Conservation (phyloP, 2,797 vertebrate genomes). For the Sebastes iracundus region DNA sequence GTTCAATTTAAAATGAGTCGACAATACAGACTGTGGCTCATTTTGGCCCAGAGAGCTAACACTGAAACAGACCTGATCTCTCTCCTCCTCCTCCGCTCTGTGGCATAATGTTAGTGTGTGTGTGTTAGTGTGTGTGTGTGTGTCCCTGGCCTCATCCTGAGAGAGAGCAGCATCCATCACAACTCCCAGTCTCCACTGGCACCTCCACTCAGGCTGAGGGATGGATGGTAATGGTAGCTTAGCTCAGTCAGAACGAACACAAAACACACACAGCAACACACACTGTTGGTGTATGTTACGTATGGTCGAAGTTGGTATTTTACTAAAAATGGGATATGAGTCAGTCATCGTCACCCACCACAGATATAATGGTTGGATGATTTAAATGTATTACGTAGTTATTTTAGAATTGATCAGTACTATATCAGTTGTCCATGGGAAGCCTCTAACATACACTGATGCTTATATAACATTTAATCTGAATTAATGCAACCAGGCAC, state of each 20-base stretch:
- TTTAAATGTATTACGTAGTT: neutral
- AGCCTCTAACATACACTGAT: constrained; percentile 30
- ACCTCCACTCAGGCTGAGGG: constrained; percentile 61
- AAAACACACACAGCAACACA: constrained; percentile 3
- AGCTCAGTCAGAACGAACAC: constrained; percentile 10
- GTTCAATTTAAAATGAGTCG: constrained; percentile 61
- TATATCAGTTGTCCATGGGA: constrained; percentile 7
- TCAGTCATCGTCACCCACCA: constrained; percentile 17
- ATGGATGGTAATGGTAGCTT: constrained; percentile 53
- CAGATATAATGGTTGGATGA: constrained; percentile 22
- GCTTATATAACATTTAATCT: constrained; percentile 62
- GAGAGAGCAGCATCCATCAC: constrained; percentile 67
- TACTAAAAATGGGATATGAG: constrained; percentile 22
- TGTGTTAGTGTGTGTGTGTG: constrained; percentile 22
- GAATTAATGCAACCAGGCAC: constrained; percentile 29
- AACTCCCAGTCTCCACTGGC: constrained; percentile 49
- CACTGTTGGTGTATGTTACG: constrained; percentile 3
- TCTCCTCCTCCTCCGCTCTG: constrained; percentile 54
- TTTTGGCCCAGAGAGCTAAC: constrained; percentile 56
- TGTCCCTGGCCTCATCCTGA: constrained; percentile 53
- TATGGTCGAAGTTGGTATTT: neutral
- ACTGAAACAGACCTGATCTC: constrained; percentile 60
- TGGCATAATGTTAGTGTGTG: constrained; percentile 24
- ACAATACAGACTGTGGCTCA: constrained; percentile 39
- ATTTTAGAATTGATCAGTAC: constrained; percentile 29